phyloP scores from a whole-genome alignment of 2,797 vertebrate species.

The Adrianichthys oophorus region DNA sequence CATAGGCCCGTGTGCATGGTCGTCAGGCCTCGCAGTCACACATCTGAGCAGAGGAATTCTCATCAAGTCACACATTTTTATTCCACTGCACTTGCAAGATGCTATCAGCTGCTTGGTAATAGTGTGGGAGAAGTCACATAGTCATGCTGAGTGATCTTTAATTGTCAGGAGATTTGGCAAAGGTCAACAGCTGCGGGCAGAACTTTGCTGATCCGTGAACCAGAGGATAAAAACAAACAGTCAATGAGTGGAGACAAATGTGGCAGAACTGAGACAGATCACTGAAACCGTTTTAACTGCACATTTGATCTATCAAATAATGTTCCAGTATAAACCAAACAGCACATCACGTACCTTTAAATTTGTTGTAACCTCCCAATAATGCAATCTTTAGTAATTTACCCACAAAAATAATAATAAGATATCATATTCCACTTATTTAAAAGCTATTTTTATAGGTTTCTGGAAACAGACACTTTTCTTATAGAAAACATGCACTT shows the following conservation, averaged over 20 bases:
- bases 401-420: too few species aligned
- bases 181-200: slow-evolving; percentile 64
- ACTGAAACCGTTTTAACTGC: neutral
- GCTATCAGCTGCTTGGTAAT: slow-evolving; percentile 66
- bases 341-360: too few species aligned
- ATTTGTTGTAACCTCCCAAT: too few species aligned
- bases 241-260: slow-evolving; percentile 16
- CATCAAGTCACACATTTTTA: slow-evolving; percentile 54
- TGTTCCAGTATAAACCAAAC: too few species aligned
- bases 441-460: too few species aligned
- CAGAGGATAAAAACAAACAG: slow-evolving; percentile 42
- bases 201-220: slow-evolving; percentile 53
- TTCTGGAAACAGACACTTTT: too few species aligned
- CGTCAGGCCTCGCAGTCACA: slow-evolving; percentile 47
- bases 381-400: too few species aligned
- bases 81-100: slow-evolving; percentile 54
- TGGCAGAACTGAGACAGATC: neutral
- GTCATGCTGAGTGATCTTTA: slow-evolving; percentile 68
- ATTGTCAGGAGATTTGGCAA: slow-evolving; percentile 61
- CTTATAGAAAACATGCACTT: too few species aligned
- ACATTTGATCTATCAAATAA: too few species aligned
- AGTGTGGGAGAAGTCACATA: slow-evolving; percentile 66
- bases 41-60: slow-evolving; percentile 47
- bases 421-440: too few species aligned
- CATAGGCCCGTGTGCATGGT: slow-evolving; percentile 36